Conservation (phyloP, 2,888 invertebrate species). For the Spodoptera littoralis region DNA sequence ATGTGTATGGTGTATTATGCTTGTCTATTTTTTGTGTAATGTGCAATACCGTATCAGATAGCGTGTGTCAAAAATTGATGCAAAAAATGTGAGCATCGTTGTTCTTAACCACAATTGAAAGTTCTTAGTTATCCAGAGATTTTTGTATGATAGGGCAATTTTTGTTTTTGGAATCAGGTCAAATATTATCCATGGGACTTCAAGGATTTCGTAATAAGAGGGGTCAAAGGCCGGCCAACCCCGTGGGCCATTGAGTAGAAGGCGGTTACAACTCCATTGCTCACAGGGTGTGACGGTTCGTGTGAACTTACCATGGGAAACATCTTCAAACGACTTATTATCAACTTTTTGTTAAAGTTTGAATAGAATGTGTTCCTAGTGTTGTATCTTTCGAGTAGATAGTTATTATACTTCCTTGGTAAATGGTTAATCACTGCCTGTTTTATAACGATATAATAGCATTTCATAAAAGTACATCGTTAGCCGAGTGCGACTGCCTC, state of each 20-base stretch:
- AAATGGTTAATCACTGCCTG: too few relatives aligned
- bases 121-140: too few relatives aligned
- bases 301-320: constrained; percentile 85
- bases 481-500: too few relatives aligned
- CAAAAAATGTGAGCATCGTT: too few relatives aligned
- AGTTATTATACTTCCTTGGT: too few relatives aligned
- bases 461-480: not conserved
- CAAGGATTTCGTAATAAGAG: constrained; percentile 14
- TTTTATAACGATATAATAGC: not conserved
- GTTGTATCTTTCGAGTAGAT: too few relatives aligned
- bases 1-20: too few relatives aligned
- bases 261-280: constrained; percentile 61
- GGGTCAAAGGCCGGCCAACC: constrained; percentile 78
- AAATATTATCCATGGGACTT: constrained; percentile 4
- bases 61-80: too few relatives aligned
- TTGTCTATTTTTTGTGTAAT: too few relatives aligned
- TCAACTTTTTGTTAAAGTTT: constrained; percentile 54
- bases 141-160: too few relatives aligned
- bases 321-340: constrained; percentile 58
- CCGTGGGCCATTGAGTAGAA: constrained; percentile 64
- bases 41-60: too few relatives aligned
- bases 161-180: not conserved
- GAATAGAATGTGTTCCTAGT: constrained; percentile 21
- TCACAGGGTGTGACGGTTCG: constrained; percentile 83
- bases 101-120: too few relatives aligned